phyloP scores from a whole-genome alignment of 2,113 vertebrate species.

The Pelmatolapia mariae region DNA sequence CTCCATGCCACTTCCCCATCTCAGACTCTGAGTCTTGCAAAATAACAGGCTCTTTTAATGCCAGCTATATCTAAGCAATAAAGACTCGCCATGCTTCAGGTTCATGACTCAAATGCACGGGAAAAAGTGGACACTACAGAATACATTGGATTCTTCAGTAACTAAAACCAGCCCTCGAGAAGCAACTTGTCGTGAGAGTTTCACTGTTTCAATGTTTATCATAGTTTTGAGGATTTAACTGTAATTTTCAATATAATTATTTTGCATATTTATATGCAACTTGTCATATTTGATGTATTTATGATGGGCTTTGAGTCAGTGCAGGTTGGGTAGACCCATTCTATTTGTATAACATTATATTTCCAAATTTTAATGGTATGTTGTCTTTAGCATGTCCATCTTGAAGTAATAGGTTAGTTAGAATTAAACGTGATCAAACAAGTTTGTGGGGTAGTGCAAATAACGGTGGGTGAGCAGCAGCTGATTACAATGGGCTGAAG shows the following conservation, averaged over 20 bases:
- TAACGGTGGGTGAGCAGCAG: not conserved
- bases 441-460: constrained; percentile 51
- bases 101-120: not conserved
- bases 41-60: not conserved
- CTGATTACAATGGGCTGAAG: not conserved
- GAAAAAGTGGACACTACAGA: constrained; percentile 12
- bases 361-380: not conserved
- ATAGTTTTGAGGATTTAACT: constrained; percentile 1
- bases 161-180: constrained; percentile 5
- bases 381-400: not conserved
- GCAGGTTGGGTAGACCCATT: not conserved
- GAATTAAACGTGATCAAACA: not conserved
- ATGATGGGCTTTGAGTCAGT: not conserved
- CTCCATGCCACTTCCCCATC: constrained; percentile 83
- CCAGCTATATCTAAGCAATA: constrained; percentile 3
- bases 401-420: not conserved
- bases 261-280: constrained; percentile 19
- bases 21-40: constrained; percentile 74
- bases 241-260: constrained; percentile 17
- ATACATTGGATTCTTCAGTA: not conserved
- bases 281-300: not conserved
- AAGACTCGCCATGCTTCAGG: not conserved
- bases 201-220: not conserved
- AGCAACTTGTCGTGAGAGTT: not conserved
- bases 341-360: not conserved